Conservation (phyloP, 2,797 vertebrate genomes). For the Poecilia velifera region DNA sequence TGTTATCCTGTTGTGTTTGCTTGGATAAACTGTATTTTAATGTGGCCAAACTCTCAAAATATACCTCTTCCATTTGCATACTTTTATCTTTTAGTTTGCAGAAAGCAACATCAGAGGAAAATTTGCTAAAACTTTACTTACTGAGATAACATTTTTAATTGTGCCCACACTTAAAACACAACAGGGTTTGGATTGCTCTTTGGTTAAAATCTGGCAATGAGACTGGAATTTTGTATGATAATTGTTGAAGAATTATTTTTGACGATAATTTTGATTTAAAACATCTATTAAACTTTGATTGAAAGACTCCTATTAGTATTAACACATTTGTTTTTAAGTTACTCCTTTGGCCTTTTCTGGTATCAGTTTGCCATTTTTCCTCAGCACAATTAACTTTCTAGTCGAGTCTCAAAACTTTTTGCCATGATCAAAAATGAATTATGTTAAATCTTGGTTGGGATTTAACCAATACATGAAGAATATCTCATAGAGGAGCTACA, state of each 20-base stretch:
- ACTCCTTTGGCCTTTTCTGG: not conserved
- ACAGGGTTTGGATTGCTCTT: not conserved
- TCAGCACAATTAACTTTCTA: not conserved
- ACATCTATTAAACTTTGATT: not conserved
- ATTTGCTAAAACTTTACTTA: not conserved
- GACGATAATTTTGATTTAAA: not conserved
- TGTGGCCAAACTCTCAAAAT: not conserved
- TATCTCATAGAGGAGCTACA: not conserved
- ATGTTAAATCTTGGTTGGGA: not conserved
- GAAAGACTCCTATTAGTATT: not conserved
- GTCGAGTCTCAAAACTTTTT: not conserved
- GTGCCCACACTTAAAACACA: not conserved
- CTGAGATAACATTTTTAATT: not conserved
- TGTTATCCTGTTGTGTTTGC: not conserved
- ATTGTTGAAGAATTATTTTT: not conserved
- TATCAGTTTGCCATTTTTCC: not conserved
- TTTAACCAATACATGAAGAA: not conserved
- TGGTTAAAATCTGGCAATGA: not conserved
- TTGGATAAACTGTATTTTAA: not conserved
- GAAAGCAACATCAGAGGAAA: not conserved
- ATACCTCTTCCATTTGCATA: not conserved
- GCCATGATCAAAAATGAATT: not conserved
- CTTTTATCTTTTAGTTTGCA: not conserved
- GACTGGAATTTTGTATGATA: not conserved
- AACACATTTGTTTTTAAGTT: not conserved